Percentiles rank a stretch among this genome's conserved stretches.
Conservation (phyloP, 2,113 vertebrate species). For the Himantopus leucocephalus region DNA sequence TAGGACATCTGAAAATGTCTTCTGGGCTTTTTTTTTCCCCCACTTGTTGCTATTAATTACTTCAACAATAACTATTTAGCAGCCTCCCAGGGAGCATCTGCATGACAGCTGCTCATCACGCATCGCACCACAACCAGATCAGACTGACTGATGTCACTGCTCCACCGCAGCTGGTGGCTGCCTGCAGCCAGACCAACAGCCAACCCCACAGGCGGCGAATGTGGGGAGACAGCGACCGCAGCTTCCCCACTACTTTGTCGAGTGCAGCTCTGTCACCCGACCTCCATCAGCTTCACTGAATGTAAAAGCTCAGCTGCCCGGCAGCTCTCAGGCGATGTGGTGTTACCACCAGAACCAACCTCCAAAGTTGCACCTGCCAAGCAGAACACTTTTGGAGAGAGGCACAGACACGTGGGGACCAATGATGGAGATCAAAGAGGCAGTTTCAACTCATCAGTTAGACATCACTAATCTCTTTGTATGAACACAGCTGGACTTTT, state of each 20-base stretch:
- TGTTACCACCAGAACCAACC: background rate
- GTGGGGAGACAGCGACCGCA: rapidly evolving
- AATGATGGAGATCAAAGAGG: background rate
- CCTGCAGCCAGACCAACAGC: background rate
- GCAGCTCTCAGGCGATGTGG: background rate
- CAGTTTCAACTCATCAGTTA: background rate
- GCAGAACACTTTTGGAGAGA: background rate
- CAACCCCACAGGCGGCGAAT: rapidly evolving
- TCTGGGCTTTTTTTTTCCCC: background rate
- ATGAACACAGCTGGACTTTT: background rate
- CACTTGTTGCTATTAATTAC: constrained; percentile 24
- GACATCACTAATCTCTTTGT: background rate
- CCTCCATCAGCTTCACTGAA: background rate
- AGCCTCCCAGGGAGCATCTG: background rate
- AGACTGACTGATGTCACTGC: background rate
- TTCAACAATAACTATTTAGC: background rate
- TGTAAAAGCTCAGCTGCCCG: background rate
- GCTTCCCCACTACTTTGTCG: background rate
- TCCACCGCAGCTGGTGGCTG: background rate
- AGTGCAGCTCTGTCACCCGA: rapidly evolving
- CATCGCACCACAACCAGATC: background rate
- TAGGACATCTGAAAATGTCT: background rate
- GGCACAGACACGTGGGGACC: rapidly evolving
- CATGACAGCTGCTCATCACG: background rate
- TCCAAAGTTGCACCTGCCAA: background rate